A percentile compares a stretch with the other conserved stretches of the same genome.
Conservation (phyloP, 2,797 vertebrate species). For the Pogonophryne albipinna region DNA sequence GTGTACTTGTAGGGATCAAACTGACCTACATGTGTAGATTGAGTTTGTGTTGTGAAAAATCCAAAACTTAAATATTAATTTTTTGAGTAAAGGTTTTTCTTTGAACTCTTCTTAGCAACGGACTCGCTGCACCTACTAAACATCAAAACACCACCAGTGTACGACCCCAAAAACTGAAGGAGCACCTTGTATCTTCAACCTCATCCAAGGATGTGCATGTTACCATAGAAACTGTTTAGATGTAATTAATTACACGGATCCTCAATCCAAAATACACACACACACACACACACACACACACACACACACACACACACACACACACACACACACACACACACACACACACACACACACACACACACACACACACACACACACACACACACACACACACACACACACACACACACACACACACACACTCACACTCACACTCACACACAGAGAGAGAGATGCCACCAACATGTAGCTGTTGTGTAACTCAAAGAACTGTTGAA, state of each 20-base stretch:
- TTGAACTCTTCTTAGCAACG: constrained; percentile 24
- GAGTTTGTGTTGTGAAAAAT: constrained; percentile 13
- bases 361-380: constrained; percentile 4
- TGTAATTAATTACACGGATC: constrained; percentile 63
- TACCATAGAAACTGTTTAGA: constrained; percentile 72
- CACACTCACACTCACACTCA: constrained; percentile 4
- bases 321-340: not conserved
- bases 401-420: not conserved
- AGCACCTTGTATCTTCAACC: constrained; percentile 36
- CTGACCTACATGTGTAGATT: constrained; percentile 55
- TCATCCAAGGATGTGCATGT: constrained; percentile 43
- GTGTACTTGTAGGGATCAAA: constrained; percentile 50
- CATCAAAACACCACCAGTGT: constrained; percentile 46
- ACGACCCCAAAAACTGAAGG: constrained; percentile 32
- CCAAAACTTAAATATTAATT: constrained; percentile 19
- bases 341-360: not conserved
- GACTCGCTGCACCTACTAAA: constrained; percentile 48
- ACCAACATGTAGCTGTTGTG: too few species aligned
- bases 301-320: constrained; percentile 3
- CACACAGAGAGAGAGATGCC: not conserved
- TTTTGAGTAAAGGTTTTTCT: constrained; percentile 30
- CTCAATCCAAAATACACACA: constrained; percentile 16
- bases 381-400: constrained; percentile 1
- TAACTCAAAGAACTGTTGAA: too few species aligned
- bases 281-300: constrained; percentile 5